These are phyloP conservation scores for Kradibia gibbosae DNA, from an alignment of 1,140 invertebrate species.

Conservation along the genomic window DNA sequence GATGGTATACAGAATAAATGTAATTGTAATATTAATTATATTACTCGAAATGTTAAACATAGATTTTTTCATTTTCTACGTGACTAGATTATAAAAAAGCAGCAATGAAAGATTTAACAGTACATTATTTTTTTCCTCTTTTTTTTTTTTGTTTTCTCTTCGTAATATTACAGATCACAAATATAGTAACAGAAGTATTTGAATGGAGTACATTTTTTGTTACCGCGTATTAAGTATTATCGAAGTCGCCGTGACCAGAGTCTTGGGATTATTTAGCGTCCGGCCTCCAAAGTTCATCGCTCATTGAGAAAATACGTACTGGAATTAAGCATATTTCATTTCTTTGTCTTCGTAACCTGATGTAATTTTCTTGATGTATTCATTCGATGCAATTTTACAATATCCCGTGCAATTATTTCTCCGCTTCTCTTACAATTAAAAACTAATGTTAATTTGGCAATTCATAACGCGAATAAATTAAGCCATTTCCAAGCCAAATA, in stretches of 20 bases:
- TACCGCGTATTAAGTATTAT: background rate
- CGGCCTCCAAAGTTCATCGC: background rate
- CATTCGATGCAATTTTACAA: background rate
- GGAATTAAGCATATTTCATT: background rate
- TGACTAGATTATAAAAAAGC: conserved; percentile 71
- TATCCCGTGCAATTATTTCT: conserved; percentile 11
- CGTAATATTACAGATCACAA: conserved; percentile 64
- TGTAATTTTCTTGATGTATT: background rate
- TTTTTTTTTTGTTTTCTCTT: too few species aligned
- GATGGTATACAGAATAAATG: conserved; percentile 63
- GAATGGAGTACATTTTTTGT: conserved; percentile 26
- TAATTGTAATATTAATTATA: too few species aligned
- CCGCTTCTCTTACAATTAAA: too few species aligned
- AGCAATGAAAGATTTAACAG: conserved; percentile 64
- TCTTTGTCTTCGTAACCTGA: background rate
- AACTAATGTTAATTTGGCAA: too few species aligned
- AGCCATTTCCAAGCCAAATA: too few species aligned
- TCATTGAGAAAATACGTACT: conserved; percentile 28
- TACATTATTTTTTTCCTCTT: conserved; percentile 36
- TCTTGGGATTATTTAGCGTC: background rate
- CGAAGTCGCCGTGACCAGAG: background rate
- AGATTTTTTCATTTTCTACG: conserved; percentile 60
- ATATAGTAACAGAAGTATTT: conserved; percentile 56
- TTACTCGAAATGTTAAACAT: conserved; percentile 65
- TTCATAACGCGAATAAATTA: too few species aligned